These are phyloP conservation scores for Pomacea canaliculata DNA, from an alignment of 2,888 invertebrate species.

Conservation along the genomic window DNA sequence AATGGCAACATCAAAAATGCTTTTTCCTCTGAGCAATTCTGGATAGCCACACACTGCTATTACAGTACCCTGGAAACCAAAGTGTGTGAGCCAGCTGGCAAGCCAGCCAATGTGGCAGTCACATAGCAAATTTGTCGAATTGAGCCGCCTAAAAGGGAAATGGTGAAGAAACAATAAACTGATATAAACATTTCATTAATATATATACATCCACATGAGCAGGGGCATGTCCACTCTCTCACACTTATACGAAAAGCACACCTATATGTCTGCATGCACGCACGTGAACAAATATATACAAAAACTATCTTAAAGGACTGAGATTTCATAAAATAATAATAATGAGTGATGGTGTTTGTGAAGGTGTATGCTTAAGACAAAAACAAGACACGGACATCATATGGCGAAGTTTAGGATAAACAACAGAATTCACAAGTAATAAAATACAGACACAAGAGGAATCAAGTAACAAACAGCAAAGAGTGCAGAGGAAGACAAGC, in stretches of 20 bases:
- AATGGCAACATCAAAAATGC: constrained; percentile 77
- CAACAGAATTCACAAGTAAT: too few relatives aligned
- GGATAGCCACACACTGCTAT: constrained; percentile 87
- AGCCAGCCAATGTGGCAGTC: constrained; percentile 92
- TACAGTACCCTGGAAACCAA: constrained; percentile 74
- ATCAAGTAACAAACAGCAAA: too few relatives aligned
- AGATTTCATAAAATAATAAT: too few relatives aligned
- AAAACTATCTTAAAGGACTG: not conserved
- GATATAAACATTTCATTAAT: not conserved
- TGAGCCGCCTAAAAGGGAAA: constrained; percentile 71
- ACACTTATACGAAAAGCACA: not conserved
- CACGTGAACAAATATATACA: not conserved
- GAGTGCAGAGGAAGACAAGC: too few relatives aligned
- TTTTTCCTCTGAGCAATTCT: constrained; percentile 79
- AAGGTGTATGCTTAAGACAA: too few relatives aligned
- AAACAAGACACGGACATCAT: too few relatives aligned
- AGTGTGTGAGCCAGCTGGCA: constrained; percentile 79
- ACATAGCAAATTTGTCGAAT: constrained; percentile 84
- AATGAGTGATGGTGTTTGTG: too few relatives aligned
- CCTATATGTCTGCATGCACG: not conserved
- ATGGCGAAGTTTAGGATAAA: too few relatives aligned
- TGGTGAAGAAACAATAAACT: not conserved
- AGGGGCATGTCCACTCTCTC: too few relatives aligned
- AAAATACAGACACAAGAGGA: too few relatives aligned
- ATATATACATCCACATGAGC: not conserved